phyloP scores from a whole-genome alignment of 2,888 invertebrate genomes.

The Apamea epomidion region DNA sequence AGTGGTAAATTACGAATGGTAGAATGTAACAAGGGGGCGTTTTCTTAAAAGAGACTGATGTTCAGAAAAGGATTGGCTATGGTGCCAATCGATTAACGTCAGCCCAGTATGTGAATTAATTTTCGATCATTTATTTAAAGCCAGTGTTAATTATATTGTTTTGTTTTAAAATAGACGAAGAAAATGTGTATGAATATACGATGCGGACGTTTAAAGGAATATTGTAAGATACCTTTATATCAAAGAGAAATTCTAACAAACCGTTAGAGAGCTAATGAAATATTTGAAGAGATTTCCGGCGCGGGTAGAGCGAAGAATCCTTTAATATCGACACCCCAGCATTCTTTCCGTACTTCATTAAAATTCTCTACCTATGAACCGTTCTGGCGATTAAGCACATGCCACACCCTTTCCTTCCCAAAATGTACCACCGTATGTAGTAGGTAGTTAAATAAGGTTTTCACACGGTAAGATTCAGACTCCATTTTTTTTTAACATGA shows the following conservation, averaged over 20 bases:
- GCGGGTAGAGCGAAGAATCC: slow-evolving; percentile 19
- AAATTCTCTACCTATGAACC: slow-evolving; percentile 6
- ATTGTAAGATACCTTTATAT: background rate
- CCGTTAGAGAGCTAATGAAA: slow-evolving; percentile 38
- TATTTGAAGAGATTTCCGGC: slow-evolving; percentile 20
- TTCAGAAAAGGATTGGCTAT: background rate
- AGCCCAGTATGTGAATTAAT: background rate
- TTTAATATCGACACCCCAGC: slow-evolving; percentile 29
- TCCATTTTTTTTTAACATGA: background rate
- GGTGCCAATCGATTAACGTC: background rate
- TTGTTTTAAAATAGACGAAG: background rate
- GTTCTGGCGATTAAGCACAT: background rate
- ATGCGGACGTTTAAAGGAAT: background rate
- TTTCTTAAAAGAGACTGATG: background rate
- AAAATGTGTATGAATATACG: background rate
- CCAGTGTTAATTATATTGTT: background rate
- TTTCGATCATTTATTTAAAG: background rate
- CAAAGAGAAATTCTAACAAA: slow-evolving; percentile 8
- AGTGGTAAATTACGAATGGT: slow-evolving; percentile 38
- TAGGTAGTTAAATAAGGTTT: background rate
- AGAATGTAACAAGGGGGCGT: background rate
- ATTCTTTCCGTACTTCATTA: slow-evolving; percentile 27
- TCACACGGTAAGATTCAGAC: background rate
- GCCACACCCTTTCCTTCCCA: background rate
- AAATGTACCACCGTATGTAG: background rate